Conservation (phyloP, 1,140 invertebrate species). For the Drosophila teissieri region DNA sequence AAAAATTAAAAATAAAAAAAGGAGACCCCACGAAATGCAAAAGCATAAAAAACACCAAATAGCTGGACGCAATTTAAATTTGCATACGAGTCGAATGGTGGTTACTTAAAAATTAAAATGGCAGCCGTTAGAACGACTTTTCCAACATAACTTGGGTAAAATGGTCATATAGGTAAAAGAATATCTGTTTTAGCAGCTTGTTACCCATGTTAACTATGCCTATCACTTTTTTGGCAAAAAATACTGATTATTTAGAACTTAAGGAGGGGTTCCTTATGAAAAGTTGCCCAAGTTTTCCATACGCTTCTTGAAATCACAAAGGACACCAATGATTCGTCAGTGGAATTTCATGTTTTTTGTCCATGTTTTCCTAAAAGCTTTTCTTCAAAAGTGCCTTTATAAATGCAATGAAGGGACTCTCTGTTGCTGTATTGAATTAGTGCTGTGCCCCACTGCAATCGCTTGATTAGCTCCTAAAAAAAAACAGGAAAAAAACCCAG, state of each 20-base stretch:
- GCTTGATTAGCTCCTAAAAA: conserved; percentile 50
- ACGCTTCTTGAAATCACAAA: background rate
- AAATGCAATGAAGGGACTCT: conserved; percentile 12
- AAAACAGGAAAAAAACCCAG: conserved; percentile 12
- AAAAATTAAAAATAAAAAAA: conserved; percentile 15
- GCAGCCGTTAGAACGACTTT: background rate
- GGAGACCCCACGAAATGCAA: conserved; percentile 2
- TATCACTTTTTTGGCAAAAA: no score
- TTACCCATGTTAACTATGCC: no score
- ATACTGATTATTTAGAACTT: no score
- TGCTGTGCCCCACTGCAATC: conserved; percentile 29
- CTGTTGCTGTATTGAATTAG: conserved; percentile 55
- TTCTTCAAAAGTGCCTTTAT: conserved; percentile 2
- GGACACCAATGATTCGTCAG: background rate
- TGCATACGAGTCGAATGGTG: conserved; percentile 25
- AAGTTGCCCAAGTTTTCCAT: no score
- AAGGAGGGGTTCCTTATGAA: no score
- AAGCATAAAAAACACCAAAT: conserved; percentile 16
- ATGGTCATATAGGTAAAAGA: no score
- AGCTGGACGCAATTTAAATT: conserved; percentile 34
- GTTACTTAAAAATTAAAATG: background rate
- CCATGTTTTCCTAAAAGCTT: background rate
- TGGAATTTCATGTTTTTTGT: background rate
- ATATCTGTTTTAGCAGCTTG: no score
- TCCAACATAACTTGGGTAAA: no score